Base-by-base conservation (phyloP, 2,797 vertebrate species). In the Peromyscus melanophrys region DNA sequence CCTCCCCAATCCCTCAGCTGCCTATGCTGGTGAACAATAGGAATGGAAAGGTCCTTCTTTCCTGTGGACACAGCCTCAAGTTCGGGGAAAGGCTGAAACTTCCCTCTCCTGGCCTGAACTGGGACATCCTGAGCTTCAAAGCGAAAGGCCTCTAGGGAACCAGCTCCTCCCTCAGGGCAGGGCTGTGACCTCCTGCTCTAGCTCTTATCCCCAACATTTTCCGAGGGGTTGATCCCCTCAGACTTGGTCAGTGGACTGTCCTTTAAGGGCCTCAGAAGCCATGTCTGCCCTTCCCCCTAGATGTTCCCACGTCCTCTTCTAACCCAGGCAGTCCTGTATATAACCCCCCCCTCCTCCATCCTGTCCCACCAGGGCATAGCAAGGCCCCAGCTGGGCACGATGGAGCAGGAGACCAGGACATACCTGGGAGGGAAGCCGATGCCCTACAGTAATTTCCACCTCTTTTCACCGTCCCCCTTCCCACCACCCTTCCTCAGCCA, bases 11-110 rank as follows among this genome's bases (percentile, higher is more conserved):
- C 3, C 65, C 27, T 63, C 21, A 31, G 52, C 57, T 34, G 29
- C 40, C 57, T 52, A 2, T 0, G 3, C 49, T 65, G 16, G 3
- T 12, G 13, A 34, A 55, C 1, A 0, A 12, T 3, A 40, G 90
- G n/a, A 55, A 11, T 7, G 6, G 83, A 19, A 9, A 78, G 37
- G 11, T 13, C 11, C 52, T 59, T 21, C 9, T 14, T 34, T 14
- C 21, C 31, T 0, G 0, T 3, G 27, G 49, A 11, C 17, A 76
- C 4, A 27, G 67, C 67, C 75, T 71, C 69, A 27, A 86, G 25
- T 31, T 78, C 29, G 0, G 1, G 29, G 49, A n/a, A 40, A 71
- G 8, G n/a, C 1, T 3, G 6, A 19, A 40, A 23, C 67, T n/a
- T 29, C 59, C 52, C 16, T 23, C 21, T 9, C 23, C 31, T 37